Percentiles rank a stretch among this genome's conserved stretches.
Evolutionary conservation across 2,113 vertebrate genomes (phyloP).

Genomic region (Pituophis catenifer): DNA sequence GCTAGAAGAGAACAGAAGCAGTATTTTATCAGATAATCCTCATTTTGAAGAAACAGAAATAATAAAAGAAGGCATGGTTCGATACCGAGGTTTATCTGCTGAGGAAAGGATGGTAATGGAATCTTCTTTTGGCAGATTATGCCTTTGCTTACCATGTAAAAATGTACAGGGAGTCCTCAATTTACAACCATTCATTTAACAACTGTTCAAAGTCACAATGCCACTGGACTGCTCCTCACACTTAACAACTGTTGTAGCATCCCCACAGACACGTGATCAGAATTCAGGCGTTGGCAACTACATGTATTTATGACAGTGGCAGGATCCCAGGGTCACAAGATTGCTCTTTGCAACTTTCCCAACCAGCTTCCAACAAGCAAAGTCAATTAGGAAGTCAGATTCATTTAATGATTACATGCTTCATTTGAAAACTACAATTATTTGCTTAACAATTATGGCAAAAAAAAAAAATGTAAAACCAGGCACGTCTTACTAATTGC

Average conservation of each 20-base stretch:
- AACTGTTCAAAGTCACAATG: neutral
- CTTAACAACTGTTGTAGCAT: neutral
- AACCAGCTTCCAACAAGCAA: neutral
- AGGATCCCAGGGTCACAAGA: neutral
- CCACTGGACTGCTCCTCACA: neutral
- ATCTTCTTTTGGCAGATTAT: neutral
- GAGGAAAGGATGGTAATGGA: conserved; percentile 86
- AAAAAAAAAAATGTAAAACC: neutral
- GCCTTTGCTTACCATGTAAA: neutral
- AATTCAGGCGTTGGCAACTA: neutral
- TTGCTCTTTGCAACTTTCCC: neutral
- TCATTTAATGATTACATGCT: neutral
- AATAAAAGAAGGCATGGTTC: conserved; percentile 93
- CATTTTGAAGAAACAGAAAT: conserved; percentile 86
- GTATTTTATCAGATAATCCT: conserved; percentile 78
- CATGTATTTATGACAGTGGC: neutral
- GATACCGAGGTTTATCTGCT: conserved; percentile 79
- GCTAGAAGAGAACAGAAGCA: conserved; percentile 89
- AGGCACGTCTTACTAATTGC: neutral
- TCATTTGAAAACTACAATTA: neutral
- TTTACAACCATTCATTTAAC: neutral
- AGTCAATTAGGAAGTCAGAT: neutral
- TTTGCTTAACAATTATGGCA: neutral
- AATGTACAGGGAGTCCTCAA: neutral
- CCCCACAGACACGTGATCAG: neutral